A percentile compares a stretch with the other conserved stretches of the same genome.
These are phyloP conservation scores for Tenthredo scrophulariae DNA, from an alignment of 2,888 invertebrate genomes.

Conservation along the genomic window DNA sequence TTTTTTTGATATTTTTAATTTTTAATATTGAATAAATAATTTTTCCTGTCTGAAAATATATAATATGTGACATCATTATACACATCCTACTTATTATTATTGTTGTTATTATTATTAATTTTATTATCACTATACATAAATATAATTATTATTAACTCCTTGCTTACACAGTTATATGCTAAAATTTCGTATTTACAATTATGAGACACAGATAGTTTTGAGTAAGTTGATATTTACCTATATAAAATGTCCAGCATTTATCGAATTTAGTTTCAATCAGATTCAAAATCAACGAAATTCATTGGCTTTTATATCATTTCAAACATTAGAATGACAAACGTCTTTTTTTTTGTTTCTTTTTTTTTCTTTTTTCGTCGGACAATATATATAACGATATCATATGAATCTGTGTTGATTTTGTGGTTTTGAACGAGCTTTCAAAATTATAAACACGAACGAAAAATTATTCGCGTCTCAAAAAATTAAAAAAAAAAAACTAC, in stretches of 20 bases:
- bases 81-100: conserved; percentile 37
- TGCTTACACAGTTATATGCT: conserved; percentile 56
- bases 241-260: conserved; percentile 58
- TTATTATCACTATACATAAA: conserved; percentile 47
- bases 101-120: conserved; percentile 13
- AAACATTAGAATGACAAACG: not conserved
- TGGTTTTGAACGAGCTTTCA: not conserved
- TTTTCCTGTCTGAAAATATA: conserved; percentile 37
- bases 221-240: conserved; percentile 28
- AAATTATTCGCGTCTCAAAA: not conserved
- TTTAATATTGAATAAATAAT: conserved; percentile 40
- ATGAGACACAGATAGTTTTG: conserved; percentile 63
- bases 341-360: not conserved
- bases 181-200: conserved; percentile 70
- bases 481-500: not conserved
- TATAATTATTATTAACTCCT: conserved; percentile 38
- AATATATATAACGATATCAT: not conserved
- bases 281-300: not conserved
- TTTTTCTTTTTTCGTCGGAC: not conserved
- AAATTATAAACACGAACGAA: not conserved
- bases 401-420: conserved; percentile 1
- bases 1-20: not conserved
- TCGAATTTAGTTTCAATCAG: not conserved
- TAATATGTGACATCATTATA: conserved; percentile 16
- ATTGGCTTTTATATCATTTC: not conserved